phyloP scores from a whole-genome alignment of 2,888 invertebrate species.

The Drosophila hamatofila region DNA sequence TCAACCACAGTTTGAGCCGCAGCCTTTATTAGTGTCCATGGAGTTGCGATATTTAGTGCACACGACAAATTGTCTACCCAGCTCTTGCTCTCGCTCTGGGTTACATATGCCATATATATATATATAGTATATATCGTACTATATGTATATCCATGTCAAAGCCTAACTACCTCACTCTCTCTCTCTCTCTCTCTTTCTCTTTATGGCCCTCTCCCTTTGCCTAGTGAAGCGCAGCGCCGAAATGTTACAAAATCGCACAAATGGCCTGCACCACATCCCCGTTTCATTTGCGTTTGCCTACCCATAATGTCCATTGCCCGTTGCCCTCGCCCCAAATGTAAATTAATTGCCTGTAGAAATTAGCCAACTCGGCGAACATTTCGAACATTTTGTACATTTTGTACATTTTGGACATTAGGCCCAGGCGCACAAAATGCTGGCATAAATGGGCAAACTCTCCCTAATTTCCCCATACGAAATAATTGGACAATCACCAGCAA shows the following conservation, averaged over 20 bases:
- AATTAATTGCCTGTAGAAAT: constrained; percentile 78
- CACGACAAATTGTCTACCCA: constrained; percentile 39
- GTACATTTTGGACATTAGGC: constrained; percentile 53
- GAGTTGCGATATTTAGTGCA: constrained; percentile 49
- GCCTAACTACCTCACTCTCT: background rate
- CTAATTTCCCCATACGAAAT: constrained; percentile 34
- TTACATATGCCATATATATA: constrained; percentile 4
- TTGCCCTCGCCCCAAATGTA: constrained; percentile 56
- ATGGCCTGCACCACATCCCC: constrained; percentile 33
- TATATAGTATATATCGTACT: constrained; percentile 6
- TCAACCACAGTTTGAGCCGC: constrained; percentile 15
- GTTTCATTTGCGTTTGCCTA: background rate
- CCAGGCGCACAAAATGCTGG: constrained; percentile 36
- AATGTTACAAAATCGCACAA: constrained; percentile 70
- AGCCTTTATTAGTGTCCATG: constrained; percentile 35
- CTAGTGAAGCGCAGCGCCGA: constrained; percentile 33
- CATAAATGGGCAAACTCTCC: constrained; percentile 28
- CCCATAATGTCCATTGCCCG: constrained; percentile 11
- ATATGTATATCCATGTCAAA: constrained; percentile 15
- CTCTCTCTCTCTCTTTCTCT: background rate
- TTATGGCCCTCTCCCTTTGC: background rate
- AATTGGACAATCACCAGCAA: constrained; percentile 32
- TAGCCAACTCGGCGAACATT: constrained; percentile 63
- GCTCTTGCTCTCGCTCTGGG: too few relatives aligned
- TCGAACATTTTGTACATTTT: constrained; percentile 40